These are phyloP conservation scores for Aethes cnicana DNA, from an alignment of 2,888 invertebrate species.

Conservation along the genomic window DNA sequence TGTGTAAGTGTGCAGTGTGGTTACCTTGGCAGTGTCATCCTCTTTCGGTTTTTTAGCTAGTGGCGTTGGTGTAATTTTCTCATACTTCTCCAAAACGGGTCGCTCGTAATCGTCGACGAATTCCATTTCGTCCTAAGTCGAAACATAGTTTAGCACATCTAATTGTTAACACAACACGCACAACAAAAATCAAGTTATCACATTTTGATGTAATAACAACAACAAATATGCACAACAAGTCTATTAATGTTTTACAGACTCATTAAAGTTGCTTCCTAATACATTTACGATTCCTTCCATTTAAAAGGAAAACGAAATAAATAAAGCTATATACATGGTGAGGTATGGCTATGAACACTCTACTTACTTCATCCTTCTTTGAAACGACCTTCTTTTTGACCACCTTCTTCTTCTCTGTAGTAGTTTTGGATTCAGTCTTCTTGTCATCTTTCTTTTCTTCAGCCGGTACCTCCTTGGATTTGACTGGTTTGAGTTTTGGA, in stretches of 20 bases:
- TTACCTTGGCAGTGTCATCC: slow-evolving; percentile 76
- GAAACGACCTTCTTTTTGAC: slow-evolving; percentile 75
- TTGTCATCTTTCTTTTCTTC: slow-evolving; percentile 75
- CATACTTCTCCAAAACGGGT: slow-evolving; percentile 88
- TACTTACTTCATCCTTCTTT: slow-evolving; percentile 78
- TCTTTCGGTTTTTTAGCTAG: slow-evolving; percentile 77
- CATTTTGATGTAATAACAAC: slow-evolving; percentile 34
- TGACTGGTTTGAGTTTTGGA: slow-evolving; percentile 82
- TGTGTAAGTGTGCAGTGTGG: slow-evolving; percentile 42
- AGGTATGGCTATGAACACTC: slow-evolving; percentile 20
- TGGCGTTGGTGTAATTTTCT: slow-evolving; percentile 81
- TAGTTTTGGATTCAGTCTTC: slow-evolving; percentile 72
- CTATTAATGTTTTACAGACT: not conserved
- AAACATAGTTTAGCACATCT: slow-evolving; percentile 67
- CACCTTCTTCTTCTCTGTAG: slow-evolving; percentile 62
- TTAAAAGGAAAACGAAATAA: slow-evolving; percentile 18
- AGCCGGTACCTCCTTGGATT: slow-evolving; percentile 74
- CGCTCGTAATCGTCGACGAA: slow-evolving; percentile 89
- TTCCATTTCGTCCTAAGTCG: slow-evolving; percentile 73
- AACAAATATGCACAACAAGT: slow-evolving; percentile 3
- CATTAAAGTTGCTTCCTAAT: not conserved
- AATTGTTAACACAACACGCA: slow-evolving; percentile 59
- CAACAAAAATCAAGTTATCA: slow-evolving; percentile 50
- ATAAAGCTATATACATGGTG: slow-evolving; percentile 51
- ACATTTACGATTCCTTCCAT: slow-evolving; percentile 1